Percentiles rank a stretch among this genome's conserved stretches.
phyloP scores from a whole-genome alignment of 2,797 vertebrate species.

The Adrianichthys oophorus region DNA sequence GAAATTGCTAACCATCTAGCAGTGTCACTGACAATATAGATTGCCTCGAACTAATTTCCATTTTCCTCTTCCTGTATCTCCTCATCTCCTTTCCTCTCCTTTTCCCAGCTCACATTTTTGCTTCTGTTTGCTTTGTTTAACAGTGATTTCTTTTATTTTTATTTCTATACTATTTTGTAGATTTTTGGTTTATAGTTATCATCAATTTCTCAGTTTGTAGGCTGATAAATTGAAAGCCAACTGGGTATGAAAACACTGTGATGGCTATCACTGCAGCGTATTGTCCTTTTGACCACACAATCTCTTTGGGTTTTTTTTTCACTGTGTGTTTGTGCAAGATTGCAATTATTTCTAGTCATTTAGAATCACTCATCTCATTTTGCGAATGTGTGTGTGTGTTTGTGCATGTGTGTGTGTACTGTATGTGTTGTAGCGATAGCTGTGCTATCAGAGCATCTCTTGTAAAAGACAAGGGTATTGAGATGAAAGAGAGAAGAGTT shows the following conservation, averaged over 20 bases:
- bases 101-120: slow-evolving; percentile 10
- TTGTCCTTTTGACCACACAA: slow-evolving; percentile 38
- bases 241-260: slow-evolving; percentile 36
- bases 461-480: slow-evolving; percentile 33
- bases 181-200: neutral
- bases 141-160: slow-evolving; percentile 3
- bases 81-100: slow-evolving; percentile 36
- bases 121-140: slow-evolving; percentile 1
- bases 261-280: slow-evolving; percentile 49
- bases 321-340: slow-evolving; percentile 33
- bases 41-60: slow-evolving; percentile 71
- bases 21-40: slow-evolving; percentile 76
- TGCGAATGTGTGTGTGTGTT: neutral
- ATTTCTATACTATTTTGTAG: neutral
- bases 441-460: slow-evolving; percentile 36
- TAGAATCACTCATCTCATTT: slow-evolving; percentile 41
- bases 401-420: slow-evolving; percentile 1
- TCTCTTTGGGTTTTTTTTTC: slow-evolving; percentile 40
- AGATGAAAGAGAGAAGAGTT: slow-evolving; percentile 39
- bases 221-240: slow-evolving; percentile 46
- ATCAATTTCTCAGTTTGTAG: neutral
- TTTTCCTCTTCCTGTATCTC: slow-evolving; percentile 47
- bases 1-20: slow-evolving; percentile 82
- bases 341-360: slow-evolving; percentile 22
- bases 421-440: slow-evolving; percentile 17